These are phyloP conservation scores for Phortica magna DNA, from an alignment of 2,888 invertebrate genomes.

Conservation along the genomic window DNA sequence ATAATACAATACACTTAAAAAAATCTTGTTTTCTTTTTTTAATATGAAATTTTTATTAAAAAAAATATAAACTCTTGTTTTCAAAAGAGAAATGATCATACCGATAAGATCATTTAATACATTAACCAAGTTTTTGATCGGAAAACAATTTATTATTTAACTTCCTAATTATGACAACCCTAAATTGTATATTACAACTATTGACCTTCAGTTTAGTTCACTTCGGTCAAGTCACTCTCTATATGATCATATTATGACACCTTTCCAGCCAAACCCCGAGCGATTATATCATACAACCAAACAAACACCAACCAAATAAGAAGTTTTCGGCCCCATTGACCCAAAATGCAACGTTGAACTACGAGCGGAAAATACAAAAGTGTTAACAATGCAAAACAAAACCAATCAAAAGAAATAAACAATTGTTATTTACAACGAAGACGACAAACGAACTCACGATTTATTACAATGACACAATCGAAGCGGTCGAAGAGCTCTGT, in stretches of 20 bases:
- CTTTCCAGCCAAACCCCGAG: background rate
- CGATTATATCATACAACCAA: conserved; percentile 4
- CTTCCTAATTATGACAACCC: too few relatives aligned
- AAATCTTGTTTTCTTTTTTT: too few relatives aligned
- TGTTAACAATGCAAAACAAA: conserved; percentile 12
- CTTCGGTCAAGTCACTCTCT: background rate
- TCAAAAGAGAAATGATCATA: too few relatives aligned
- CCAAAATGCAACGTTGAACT: background rate
- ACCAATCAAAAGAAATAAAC: conserved; percentile 46
- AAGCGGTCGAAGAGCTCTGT: conserved; percentile 36
- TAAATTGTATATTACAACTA: too few relatives aligned
- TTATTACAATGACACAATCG: conserved; percentile 34
- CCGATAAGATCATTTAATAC: too few relatives aligned
- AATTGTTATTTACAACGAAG: conserved; percentile 41
- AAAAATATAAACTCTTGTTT: too few relatives aligned
- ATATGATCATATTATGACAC: conserved; percentile 2
- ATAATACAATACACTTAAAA: too few relatives aligned
- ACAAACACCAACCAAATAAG: conserved; percentile 35
- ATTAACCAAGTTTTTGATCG: too few relatives aligned
- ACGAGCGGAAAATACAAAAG: background rate
- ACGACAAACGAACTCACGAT: conserved; percentile 59
- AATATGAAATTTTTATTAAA: too few relatives aligned
- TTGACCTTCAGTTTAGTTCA: background rate
- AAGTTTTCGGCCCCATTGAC: conserved; percentile 55
- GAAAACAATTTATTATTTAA: too few relatives aligned